A percentile compares a stretch with the other conserved stretches of the same genome.
These are phyloP conservation scores for Caenorhabditis briggsae DNA, from an alignment of 1,140 invertebrate genomes.

Conservation along the genomic window DNA sequence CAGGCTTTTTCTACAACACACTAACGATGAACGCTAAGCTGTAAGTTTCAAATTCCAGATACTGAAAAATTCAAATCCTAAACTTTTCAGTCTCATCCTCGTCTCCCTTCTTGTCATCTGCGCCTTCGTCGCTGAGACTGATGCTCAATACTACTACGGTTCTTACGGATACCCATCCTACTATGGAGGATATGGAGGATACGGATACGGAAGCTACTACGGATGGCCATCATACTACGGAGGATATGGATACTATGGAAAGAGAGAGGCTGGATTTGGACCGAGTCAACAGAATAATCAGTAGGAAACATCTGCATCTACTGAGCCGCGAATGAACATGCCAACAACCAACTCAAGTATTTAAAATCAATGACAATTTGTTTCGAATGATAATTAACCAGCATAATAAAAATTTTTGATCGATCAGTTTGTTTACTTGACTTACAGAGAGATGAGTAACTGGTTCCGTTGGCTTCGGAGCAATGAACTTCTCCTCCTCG, in stretches of 20 bases:
- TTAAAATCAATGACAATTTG: neutral
- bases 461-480: conserved; percentile 26
- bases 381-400: neutral
- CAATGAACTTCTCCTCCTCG: conserved; percentile 31
- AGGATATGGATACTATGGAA: conserved; percentile 56
- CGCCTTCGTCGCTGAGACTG: conserved; percentile 55
- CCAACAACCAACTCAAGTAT: neutral
- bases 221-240: conserved; percentile 53
- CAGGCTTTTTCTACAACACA: neutral
- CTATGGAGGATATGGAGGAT: conserved; percentile 55
- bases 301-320: neutral
- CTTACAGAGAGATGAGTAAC: neutral
- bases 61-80: neutral
- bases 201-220: conserved; percentile 30
- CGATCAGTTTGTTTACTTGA: neutral
- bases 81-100: conserved; percentile 57
- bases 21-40: conserved; percentile 49
- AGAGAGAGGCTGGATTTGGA: conserved; percentile 57
- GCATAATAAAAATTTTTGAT: conserved; percentile 36
- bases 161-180: conserved; percentile 49
- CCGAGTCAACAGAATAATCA: conserved; percentile 40
- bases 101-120: conserved; percentile 57
- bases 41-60: neutral
- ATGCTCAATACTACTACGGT: conserved; percentile 57
- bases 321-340: neutral